phyloP scores from a whole-genome alignment of 2,797 vertebrate genomes.

The Smutsia gigantea region DNA sequence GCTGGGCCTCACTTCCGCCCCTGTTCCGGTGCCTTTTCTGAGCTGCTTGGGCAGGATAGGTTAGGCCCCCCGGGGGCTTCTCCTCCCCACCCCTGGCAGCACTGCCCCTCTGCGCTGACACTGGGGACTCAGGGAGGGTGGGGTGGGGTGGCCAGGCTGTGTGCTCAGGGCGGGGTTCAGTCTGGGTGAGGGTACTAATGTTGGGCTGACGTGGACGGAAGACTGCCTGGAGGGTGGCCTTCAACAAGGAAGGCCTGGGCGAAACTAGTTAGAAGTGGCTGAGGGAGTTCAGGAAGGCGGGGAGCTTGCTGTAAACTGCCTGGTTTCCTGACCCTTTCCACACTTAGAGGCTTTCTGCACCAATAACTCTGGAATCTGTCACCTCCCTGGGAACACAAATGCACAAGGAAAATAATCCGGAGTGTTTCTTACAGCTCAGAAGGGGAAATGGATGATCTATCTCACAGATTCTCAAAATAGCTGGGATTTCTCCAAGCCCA shows the following conservation, averaged over 20 bases:
- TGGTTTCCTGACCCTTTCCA: neutral
- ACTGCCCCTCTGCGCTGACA: too few species aligned
- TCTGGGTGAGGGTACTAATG: neutral
- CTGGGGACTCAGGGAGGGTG: neutral
- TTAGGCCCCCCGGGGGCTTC: neutral
- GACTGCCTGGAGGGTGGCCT: neutral
- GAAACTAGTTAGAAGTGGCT: neutral
- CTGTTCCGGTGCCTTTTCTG: neutral
- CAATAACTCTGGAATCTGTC: conserved; percentile 70
- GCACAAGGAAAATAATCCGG: conserved; percentile 61
- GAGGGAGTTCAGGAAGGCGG: neutral
- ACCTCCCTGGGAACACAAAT: conserved; percentile 66
- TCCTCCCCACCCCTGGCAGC: too few species aligned
- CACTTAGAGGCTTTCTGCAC: neutral
- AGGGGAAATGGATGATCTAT: conserved; percentile 67
- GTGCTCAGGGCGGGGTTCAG: neutral
- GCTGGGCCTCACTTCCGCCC: neutral
- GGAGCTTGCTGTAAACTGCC: neutral
- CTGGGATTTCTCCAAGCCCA: conserved; percentile 62
- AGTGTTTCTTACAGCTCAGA: conserved; percentile 66
- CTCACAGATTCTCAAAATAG: conserved; percentile 62
- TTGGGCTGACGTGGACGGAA: neutral
- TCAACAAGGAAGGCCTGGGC: neutral
- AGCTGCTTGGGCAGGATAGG: neutral
- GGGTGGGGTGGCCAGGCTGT: neutral